Conservation (phyloP, 2,797 vertebrate species). For the Pseudopleuronectes americanus region DNA sequence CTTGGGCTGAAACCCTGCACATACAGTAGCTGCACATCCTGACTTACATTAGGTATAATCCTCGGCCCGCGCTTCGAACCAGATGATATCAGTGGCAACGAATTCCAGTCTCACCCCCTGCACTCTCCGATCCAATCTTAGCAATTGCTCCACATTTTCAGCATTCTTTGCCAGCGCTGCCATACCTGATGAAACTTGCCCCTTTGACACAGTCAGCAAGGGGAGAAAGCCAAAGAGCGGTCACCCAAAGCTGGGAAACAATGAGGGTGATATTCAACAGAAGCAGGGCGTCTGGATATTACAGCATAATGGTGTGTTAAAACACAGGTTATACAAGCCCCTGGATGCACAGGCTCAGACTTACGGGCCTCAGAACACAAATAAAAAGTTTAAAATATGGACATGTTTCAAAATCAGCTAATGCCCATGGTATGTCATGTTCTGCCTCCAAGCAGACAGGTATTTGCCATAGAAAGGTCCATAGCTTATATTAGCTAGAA, state of each 20-base stretch:
- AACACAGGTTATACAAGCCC: conserved; percentile 55
- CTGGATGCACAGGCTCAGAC: conserved; percentile 59
- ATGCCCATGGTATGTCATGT: conserved; percentile 44
- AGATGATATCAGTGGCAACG: conserved; percentile 51
- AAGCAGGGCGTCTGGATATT: conserved; percentile 48
- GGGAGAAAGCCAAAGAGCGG: conserved; percentile 47
- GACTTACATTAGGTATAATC: conserved; percentile 27
- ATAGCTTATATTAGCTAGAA: conserved; percentile 58
- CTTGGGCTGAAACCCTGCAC: conserved; percentile 1
- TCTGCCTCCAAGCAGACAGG: conserved; percentile 55
- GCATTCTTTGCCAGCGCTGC: conserved; percentile 64
- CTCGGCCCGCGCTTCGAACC: conserved; percentile 1
- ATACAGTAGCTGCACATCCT: conserved; percentile 1
- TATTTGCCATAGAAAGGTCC: conserved; percentile 64
- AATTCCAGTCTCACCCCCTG: conserved; percentile 60
- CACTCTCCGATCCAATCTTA: conserved; percentile 43
- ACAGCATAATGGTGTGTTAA: conserved; percentile 50
- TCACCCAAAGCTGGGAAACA: conserved; percentile 37
- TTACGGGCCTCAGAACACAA: conserved; percentile 62
- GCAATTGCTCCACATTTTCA: conserved; percentile 55
- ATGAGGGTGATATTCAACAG: conserved; percentile 51
- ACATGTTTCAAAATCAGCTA: conserved; percentile 73
- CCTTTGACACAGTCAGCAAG: conserved; percentile 42
- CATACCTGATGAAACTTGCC: conserved; percentile 56
- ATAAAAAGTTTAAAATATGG: conserved; percentile 65